Percentiles rank a stretch among this genome's conserved stretches.
phyloP scores from a whole-genome alignment of 2,113 vertebrate species.

The Callorhinus ursinus region DNA sequence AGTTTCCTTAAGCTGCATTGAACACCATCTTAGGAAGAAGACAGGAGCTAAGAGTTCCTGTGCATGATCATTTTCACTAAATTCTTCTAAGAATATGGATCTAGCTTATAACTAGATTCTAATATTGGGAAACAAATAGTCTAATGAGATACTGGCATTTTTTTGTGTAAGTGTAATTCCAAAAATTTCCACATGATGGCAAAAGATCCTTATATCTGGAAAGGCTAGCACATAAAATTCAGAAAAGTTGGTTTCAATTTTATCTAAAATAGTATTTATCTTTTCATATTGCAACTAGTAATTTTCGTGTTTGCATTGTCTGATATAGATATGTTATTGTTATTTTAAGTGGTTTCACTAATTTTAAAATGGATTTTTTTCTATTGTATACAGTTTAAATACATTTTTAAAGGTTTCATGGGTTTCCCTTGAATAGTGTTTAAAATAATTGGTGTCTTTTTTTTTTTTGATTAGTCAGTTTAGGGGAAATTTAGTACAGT shows the following conservation, averaged over 20 bases:
- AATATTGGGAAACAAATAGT: neutral
- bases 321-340: neutral
- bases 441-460: constrained; percentile 19
- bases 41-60: neutral
- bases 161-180: constrained; percentile 70
- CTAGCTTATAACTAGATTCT: constrained; percentile 1
- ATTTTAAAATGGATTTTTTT: constrained; percentile 14
- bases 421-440: neutral
- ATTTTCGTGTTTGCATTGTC: constrained; percentile 12
- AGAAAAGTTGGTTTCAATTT: constrained; percentile 2
- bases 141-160: neutral
- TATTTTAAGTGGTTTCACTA: neutral
- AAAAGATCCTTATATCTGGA: constrained; percentile 78
- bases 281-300: neutral
- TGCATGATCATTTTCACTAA: neutral
- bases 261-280: constrained; percentile 15
- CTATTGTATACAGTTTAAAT: neutral
- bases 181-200: constrained; percentile 83
- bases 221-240: neutral
- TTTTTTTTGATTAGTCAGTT: neutral
- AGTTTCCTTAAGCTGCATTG: neutral
- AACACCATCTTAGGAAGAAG: neutral
- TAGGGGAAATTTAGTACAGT: neutral
- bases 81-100: neutral
- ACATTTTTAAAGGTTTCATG: constrained; percentile 38